Base-by-base conservation (phyloP, 2,888 invertebrate species). In the Lasioglossum calceatum region DNA sequence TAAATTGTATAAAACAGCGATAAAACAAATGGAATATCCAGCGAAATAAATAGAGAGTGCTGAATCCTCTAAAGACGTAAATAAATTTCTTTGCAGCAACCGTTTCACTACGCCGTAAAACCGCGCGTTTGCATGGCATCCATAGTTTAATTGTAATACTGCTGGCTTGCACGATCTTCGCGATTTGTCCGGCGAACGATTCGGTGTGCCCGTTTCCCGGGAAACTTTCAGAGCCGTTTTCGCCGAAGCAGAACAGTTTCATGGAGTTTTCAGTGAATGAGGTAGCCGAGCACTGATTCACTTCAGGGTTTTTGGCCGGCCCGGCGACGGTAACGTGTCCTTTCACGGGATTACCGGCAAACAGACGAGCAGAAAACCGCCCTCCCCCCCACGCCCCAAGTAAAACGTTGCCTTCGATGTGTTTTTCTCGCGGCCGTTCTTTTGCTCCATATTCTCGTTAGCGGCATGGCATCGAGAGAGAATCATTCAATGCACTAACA, bases 191-290 rank as follows among this genome's bases (percentile, higher is more conserved):
- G 32, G 10, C 50, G 8, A 44, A 19, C 50, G 50, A 74, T 7
- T 50, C 50, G 50, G 12, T 36, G 19, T n/a, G 36, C 2, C 50
- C 50, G 19, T 32, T 47, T 23, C 19, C 19, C 10, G 36, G 61
- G 2, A 54, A 50, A 74, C 50, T 73, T 74, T 54, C 12, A 10
- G 36, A 36, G 7, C 50, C 12, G 74, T 54, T 74, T 74, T 10
- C 74, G 36, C 47, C 32, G 50, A 36, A 54, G 36, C 23, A 4
- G 74, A 74, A 54, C 32, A 36, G 74, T 54, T 74, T 23, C 50
- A 32, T 16, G 74, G 12, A 74, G 74, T 74, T 74, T 74, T 74
- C 74, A 23, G 23, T 36, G 74, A 32, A 74, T 36, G 74, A 74
- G 74, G 36, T 54, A 54, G 23, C 27, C 12, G 36, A 36, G 32